Evolutionary conservation across 2,797 vertebrate genomes (phyloP).

Genomic region (Spatula versicolor): DNA sequence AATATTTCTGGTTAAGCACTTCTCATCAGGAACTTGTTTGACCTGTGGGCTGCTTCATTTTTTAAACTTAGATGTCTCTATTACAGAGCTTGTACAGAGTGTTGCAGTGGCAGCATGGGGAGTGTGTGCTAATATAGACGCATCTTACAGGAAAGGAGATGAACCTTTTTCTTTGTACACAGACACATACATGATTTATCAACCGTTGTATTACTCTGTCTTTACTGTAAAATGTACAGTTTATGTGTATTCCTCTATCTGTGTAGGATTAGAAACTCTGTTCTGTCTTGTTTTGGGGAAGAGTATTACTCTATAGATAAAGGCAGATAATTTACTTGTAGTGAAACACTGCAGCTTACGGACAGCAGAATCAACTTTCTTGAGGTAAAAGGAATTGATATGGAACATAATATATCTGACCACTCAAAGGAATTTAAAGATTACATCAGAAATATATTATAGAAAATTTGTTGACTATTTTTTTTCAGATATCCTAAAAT

Average conservation of each 20-base stretch:
- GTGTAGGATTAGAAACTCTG: slow-evolving; percentile 40
- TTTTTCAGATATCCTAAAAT: slow-evolving; percentile 17
- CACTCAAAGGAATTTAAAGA: background rate
- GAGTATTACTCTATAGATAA: slow-evolving; percentile 47
- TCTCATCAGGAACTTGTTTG: slow-evolving; percentile 60
- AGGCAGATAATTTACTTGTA: slow-evolving; percentile 12
- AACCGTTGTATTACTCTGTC: background rate
- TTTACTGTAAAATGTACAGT: background rate
- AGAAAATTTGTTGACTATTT: slow-evolving; percentile 33
- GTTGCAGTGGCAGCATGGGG: background rate
- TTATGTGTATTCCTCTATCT: slow-evolving; percentile 34
- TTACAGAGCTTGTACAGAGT: slow-evolving; percentile 50
- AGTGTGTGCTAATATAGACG: background rate
- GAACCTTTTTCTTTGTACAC: slow-evolving; percentile 12
- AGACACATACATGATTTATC: slow-evolving; percentile 15
- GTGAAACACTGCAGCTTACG: slow-evolving; percentile 31
- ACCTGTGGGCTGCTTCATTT: slow-evolving; percentile 57
- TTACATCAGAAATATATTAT: background rate
- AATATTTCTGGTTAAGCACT: slow-evolving; percentile 44
- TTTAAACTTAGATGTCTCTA: slow-evolving; percentile 58
- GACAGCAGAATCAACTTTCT: slow-evolving; percentile 35
- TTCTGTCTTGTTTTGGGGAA: slow-evolving; percentile 41
- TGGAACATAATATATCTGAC: background rate
- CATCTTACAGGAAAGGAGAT: slow-evolving; percentile 40
- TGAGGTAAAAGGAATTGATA: background rate